Percentiles rank a stretch among this genome's conserved stretches.
phyloP scores from a whole-genome alignment of 2,797 vertebrate species.

The Chelon labrosus region DNA sequence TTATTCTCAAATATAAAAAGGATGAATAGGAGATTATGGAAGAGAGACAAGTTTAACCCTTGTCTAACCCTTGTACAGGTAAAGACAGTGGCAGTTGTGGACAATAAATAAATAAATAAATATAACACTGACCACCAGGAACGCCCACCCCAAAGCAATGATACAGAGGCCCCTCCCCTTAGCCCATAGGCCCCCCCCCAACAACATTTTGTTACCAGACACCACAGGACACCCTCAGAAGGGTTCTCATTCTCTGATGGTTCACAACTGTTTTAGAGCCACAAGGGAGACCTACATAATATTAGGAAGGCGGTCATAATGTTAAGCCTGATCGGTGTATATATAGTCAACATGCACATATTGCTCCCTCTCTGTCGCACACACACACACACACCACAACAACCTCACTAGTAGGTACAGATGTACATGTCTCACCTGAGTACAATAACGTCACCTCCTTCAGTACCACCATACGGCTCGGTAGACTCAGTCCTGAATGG shows the following conservation, averaged over 20 bases:
- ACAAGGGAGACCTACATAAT: too few relatives aligned
- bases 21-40: slow-evolving; percentile 43
- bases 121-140: too few relatives aligned
- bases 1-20: slow-evolving; percentile 15
- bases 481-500: slow-evolving; percentile 86
- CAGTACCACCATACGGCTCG: slow-evolving; percentile 86
- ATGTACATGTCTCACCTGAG: slow-evolving; percentile 94
- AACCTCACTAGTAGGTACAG: slow-evolving; percentile 87
- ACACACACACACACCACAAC: slow-evolving; percentile 38
- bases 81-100: slow-evolving; percentile 93
- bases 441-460: slow-evolving; percentile 83
- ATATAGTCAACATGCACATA: slow-evolving; percentile 86
- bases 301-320: too few relatives aligned
- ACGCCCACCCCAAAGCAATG: too few relatives aligned
- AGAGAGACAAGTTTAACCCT: slow-evolving; percentile 68
- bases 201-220: too few relatives aligned
- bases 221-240: too few relatives aligned
- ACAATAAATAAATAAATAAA: too few relatives aligned
- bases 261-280: too few relatives aligned
- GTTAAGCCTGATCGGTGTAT: slow-evolving; percentile 61
- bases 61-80: slow-evolving; percentile 86
- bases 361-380: not conserved
- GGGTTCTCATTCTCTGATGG: too few relatives aligned
- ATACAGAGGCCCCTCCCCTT: too few relatives aligned
- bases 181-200: too few relatives aligned